Percentiles rank a stretch among this genome's conserved stretches.
These are phyloP conservation scores for Platycercus adscitus DNA, from an alignment of 2,113 vertebrate species.

Conservation along the genomic window DNA sequence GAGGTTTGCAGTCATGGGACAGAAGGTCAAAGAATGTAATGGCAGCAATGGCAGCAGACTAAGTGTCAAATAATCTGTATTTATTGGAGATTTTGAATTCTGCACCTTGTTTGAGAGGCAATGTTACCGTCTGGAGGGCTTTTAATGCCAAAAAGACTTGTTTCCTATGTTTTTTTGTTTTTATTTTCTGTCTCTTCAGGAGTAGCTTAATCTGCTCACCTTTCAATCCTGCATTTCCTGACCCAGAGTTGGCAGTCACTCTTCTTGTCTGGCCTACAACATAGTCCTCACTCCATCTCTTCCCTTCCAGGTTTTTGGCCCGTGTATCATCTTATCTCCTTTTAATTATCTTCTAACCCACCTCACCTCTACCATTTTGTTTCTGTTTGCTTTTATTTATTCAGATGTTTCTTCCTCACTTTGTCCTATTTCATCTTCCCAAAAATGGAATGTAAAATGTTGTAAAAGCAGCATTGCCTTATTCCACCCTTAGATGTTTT, in stretches of 20 bases:
- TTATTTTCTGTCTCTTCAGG: slow-evolving; percentile 32
- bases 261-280: not conserved
- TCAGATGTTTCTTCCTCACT: not conserved
- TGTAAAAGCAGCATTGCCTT: not conserved
- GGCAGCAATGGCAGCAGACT: not conserved
- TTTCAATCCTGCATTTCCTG: slow-evolving; percentile 19
- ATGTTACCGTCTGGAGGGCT: slow-evolving; percentile 42
- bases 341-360: not conserved
- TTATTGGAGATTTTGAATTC: not conserved
- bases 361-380: not conserved
- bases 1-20: not conserved
- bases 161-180: slow-evolving; percentile 42
- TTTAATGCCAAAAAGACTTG: slow-evolving; percentile 34
- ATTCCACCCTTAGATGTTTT: not conserved
- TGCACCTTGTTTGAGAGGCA: not conserved
- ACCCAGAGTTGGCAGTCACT: slow-evolving; percentile 26
- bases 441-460: not conserved
- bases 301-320: slow-evolving; percentile 1
- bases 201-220: not conserved
- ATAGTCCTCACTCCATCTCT: slow-evolving; percentile 30
- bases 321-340: not conserved
- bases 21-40: not conserved
- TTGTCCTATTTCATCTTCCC: not conserved
- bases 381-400: slow-evolving; percentile 6
- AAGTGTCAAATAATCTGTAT: not conserved